These are phyloP conservation scores for Philhelius pedissequus DNA, from an alignment of 2,888 invertebrate genomes.

Conservation along the genomic window DNA sequence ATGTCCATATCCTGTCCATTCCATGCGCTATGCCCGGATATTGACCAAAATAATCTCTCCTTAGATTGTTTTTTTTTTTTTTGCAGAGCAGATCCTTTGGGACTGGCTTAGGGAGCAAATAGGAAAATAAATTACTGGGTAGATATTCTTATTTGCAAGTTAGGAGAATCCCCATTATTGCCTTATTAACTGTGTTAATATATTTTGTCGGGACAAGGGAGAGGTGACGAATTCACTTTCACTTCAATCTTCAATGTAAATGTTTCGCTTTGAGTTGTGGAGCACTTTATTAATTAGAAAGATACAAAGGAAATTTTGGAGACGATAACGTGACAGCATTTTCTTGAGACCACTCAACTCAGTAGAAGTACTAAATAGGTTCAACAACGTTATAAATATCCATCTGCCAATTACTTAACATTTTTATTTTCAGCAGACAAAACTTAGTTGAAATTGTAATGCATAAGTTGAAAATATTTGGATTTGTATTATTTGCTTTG, in stretches of 20 bases:
- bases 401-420: no score
- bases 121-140: background rate
- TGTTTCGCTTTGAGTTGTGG: background rate
- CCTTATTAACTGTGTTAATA: background rate
- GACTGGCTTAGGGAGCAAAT: background rate
- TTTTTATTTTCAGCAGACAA: no score
- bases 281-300: constrained; percentile 1
- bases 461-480: no score
- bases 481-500: no score
- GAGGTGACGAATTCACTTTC: no score
- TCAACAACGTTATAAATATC: no score
- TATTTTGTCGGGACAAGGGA: background rate
- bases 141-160: background rate
- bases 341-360: background rate
- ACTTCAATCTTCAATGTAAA: background rate
- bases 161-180: background rate
- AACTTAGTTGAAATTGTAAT: no score
- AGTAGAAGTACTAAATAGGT: no score
- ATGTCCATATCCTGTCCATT: background rate
- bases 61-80: background rate
- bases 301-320: background rate
- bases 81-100: background rate
- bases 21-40: background rate
- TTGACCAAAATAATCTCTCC: background rate
- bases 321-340: background rate